Conservation (phyloP, 2,888 invertebrate species). For the Therioaphis trifolii region DNA sequence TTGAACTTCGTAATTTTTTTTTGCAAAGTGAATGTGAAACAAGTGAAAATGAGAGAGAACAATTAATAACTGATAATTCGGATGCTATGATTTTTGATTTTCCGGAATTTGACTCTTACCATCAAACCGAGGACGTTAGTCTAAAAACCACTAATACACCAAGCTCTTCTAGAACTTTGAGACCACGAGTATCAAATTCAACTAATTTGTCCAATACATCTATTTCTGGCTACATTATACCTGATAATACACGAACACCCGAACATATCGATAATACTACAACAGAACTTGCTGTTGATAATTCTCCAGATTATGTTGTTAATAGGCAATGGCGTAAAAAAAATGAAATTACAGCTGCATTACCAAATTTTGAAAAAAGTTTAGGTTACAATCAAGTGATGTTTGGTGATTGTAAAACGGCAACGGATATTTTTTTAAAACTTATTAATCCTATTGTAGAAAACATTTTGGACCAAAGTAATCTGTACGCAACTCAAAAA, state of each 20-base stretch:
- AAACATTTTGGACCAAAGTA: too few relatives aligned
- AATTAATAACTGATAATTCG: slow-evolving; percentile 12
- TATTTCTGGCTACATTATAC: not conserved
- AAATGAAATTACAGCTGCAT: slow-evolving; percentile 4
- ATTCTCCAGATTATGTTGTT: not conserved
- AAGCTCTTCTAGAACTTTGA: slow-evolving; percentile 6
- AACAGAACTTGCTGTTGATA: not conserved
- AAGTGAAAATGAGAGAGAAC: not conserved
- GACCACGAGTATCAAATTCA: slow-evolving; percentile 4
- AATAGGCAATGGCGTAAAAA: slow-evolving; percentile 11
- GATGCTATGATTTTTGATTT: not conserved
- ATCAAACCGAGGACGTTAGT: not conserved
- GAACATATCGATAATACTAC: not conserved
- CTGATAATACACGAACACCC: not conserved
- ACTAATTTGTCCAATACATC: not conserved
- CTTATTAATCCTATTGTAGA: too few relatives aligned
- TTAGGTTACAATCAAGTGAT: too few relatives aligned
- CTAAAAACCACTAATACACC: not conserved
- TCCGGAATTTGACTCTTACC: not conserved
- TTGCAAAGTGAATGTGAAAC: slow-evolving; percentile 14
- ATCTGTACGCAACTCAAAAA: too few relatives aligned
- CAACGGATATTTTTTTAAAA: too few relatives aligned
- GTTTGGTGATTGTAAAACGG: too few relatives aligned
- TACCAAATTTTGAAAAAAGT: slow-evolving; percentile 5
- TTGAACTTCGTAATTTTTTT: slow-evolving; percentile 4